Percentiles rank a stretch among this genome's conserved stretches.
These are phyloP conservation scores for Tetragonula carbonaria DNA, from an alignment of 2,888 invertebrate genomes.

Conservation along the genomic window DNA sequence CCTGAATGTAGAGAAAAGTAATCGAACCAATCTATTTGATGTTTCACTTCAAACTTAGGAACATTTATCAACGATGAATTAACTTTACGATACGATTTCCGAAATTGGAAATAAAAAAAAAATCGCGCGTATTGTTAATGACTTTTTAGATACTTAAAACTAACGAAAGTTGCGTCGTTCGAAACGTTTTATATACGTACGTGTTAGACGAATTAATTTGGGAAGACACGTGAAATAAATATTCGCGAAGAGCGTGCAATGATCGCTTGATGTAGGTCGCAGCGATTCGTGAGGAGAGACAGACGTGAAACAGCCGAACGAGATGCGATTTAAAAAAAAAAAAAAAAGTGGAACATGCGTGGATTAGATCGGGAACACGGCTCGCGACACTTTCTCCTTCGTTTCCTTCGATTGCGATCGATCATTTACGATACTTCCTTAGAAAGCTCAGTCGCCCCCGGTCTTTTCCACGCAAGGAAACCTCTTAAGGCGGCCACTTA, in stretches of 20 bases:
- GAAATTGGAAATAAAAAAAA: background rate
- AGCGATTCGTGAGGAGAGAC: background rate
- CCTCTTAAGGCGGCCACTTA: background rate
- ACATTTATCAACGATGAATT: too few relatives aligned
- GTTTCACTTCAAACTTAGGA: too few relatives aligned
- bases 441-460: slow-evolving; percentile 53
- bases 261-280: slow-evolving; percentile 12
- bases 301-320: slow-evolving; percentile 2
- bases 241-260: background rate
- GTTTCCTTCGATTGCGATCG: slow-evolving; percentile 46
- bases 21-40: too few relatives aligned
- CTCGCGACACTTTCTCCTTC: slow-evolving; percentile 65
- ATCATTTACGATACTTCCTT: slow-evolving; percentile 49
- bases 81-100: too few relatives aligned
- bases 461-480: slow-evolving; percentile 9
- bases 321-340: slow-evolving; percentile 21
- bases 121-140: background rate
- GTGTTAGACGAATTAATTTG: too few relatives aligned
- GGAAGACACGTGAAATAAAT: background rate
- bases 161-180: background rate
- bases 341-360: slow-evolving; percentile 35
- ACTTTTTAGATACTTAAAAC: background rate
- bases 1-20: too few relatives aligned
- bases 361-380: slow-evolving; percentile 46
- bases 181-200: too few relatives aligned